Conservation (phyloP, 2,888 invertebrate species). For the Pyrrhia umbra region DNA sequence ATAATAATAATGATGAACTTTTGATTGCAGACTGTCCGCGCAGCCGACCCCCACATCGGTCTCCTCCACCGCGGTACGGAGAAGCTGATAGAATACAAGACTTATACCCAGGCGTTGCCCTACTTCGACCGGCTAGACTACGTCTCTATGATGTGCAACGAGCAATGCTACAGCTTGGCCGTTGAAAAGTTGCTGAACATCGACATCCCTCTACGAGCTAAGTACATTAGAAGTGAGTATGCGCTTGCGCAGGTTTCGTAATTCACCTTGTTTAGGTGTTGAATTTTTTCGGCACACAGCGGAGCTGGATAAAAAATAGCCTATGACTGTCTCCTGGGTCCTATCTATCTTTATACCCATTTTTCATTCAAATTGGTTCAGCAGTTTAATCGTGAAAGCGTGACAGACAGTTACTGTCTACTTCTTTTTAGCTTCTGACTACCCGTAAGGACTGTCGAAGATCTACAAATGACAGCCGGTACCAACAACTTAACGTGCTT, state of each 20-base stretch:
- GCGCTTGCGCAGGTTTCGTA: too few species aligned
- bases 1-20: neutral
- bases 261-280: too few species aligned
- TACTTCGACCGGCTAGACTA: constrained; percentile 99
- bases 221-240: constrained; percentile 97
- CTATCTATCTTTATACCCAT: too few species aligned
- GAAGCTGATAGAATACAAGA: constrained; percentile 99
- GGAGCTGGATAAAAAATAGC: too few species aligned
- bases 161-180: constrained; percentile 98
- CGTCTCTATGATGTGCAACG: constrained; percentile 99
- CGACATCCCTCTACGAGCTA: constrained; percentile 97
- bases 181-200: constrained; percentile 99
- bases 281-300: too few species aligned
- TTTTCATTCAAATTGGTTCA: too few species aligned
- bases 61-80: constrained; percentile 99
- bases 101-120: constrained; percentile 98
- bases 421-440: too few species aligned
- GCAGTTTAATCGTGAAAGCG: too few species aligned
- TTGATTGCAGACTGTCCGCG: constrained; percentile 92
- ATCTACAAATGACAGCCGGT: too few species aligned
- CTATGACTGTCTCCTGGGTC: too few species aligned
- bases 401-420: too few species aligned
- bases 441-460: too few species aligned
- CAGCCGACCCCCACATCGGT: constrained; percentile 99
- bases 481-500: neutral